These are phyloP conservation scores for Pluvialis apricaria DNA, from an alignment of 2,113 vertebrate genomes.

Conservation along the genomic window DNA sequence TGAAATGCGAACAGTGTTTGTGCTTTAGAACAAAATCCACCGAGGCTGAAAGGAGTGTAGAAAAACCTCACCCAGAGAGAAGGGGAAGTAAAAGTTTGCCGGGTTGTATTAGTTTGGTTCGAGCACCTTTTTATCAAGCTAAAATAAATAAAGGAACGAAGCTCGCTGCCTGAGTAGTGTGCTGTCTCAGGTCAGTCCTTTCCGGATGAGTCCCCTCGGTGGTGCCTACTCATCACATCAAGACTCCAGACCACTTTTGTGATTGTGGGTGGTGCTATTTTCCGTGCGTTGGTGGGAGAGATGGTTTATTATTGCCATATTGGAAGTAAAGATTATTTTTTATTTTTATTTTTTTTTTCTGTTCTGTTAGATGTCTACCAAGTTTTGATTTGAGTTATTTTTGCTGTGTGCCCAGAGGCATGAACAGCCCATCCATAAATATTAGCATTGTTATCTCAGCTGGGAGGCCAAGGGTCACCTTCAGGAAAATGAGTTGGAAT, in stretches of 20 bases:
- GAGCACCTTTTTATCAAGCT: neutral
- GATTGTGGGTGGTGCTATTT: neutral
- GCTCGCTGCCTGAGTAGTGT: neutral
- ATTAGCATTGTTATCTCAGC: slow-evolving; percentile 58
- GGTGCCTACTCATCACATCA: neutral
- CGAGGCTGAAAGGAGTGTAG: neutral
- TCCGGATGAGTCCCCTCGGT: neutral
- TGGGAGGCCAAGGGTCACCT: slow-evolving; percentile 54
- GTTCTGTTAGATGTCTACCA: slow-evolving; percentile 17
- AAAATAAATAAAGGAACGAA: neutral
- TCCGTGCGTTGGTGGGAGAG: neutral
- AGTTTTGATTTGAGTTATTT: slow-evolving; percentile 49
- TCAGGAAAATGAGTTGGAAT: slow-evolving; percentile 48
- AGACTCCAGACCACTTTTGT: neutral
- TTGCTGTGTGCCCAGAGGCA: slow-evolving; percentile 48
- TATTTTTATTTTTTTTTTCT: neutral
- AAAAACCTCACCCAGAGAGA: neutral
- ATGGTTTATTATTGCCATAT: neutral
- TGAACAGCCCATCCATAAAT: slow-evolving; percentile 39
- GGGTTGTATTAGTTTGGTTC: neutral
- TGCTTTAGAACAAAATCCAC: neutral
- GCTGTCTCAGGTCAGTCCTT: neutral
- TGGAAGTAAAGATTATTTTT: neutral
- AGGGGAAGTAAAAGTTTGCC: neutral
- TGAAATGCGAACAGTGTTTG: neutral